A percentile compares a stretch with the other conserved stretches of the same genome.
Conservation (phyloP, 2,888 invertebrate species). For the Hymenopus coronatus region DNA sequence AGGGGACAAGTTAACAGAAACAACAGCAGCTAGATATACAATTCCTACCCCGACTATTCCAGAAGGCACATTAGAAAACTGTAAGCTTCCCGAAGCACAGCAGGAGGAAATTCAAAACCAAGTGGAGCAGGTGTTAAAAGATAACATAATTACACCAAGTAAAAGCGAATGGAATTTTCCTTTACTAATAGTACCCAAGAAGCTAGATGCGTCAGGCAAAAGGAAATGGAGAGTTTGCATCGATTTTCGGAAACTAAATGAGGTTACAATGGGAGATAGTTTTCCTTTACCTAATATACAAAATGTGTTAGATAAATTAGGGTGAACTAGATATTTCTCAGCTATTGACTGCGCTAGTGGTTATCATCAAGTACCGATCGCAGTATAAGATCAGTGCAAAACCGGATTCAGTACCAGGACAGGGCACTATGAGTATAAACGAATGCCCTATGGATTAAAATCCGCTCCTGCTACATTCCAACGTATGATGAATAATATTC, state of each 20-base stretch:
- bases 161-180: neutral
- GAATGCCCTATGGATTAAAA: no score
- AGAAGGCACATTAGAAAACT: neutral
- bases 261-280: neutral
- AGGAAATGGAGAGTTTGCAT: neutral
- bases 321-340: neutral
- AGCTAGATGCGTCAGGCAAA: neutral
- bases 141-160: neutral
- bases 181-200: neutral
- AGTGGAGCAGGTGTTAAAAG: neutral
- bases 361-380: no score
- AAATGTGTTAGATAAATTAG: neutral
- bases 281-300: neutral
- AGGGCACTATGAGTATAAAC: no score
- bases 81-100: neutral
- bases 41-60: no score
- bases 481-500: neutral
- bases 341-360: neutral
- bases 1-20: no score
- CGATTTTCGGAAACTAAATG: neutral
- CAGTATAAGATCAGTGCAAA: no score
- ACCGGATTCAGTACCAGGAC: no score
- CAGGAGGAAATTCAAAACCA: neutral
- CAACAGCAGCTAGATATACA: no score
- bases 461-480: slow-evolving; percentile 10